phyloP scores from a whole-genome alignment of 2,797 vertebrate species.

The Centroberyx gerrardi region DNA sequence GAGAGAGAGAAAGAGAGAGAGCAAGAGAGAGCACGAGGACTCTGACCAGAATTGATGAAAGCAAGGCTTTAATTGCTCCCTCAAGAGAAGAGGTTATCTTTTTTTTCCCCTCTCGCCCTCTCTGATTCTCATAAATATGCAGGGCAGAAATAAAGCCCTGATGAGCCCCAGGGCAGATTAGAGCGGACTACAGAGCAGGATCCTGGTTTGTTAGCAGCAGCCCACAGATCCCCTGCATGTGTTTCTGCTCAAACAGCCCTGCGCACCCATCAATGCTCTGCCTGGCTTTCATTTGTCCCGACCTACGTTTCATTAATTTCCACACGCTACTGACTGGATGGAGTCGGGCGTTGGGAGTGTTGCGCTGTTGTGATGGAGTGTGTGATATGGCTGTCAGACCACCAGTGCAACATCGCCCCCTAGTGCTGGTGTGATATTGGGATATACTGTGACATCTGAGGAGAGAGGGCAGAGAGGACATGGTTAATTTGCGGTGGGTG shows the following conservation, averaged over 20 bases:
- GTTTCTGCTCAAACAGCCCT: slow-evolving; percentile 53
- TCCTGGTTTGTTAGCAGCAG: slow-evolving; percentile 76
- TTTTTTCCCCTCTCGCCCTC: slow-evolving; percentile 47
- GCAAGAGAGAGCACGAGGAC: slow-evolving; percentile 57
- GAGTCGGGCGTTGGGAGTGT: slow-evolving; percentile 17
- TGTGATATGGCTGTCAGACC: slow-evolving; percentile 11
- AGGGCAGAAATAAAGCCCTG: slow-evolving; percentile 79
- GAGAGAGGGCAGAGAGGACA: slow-evolving; percentile 23
- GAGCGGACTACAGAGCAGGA: slow-evolving; percentile 76
- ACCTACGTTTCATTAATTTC: slow-evolving; percentile 64
- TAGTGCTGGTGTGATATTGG: slow-evolving; percentile 48
- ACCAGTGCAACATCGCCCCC: slow-evolving; percentile 68
- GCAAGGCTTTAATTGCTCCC: slow-evolving; percentile 80
- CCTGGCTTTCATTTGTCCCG: slow-evolving; percentile 70
- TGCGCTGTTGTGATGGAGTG: slow-evolving; percentile 22
- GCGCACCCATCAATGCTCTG: slow-evolving; percentile 44
- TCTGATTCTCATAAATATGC: slow-evolving; percentile 78
- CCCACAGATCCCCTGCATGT: slow-evolving; percentile 76
- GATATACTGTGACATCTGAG: slow-evolving; percentile 14
- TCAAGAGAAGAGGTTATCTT: slow-evolving; percentile 74
- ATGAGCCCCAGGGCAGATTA: slow-evolving; percentile 82
- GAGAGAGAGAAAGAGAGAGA: slow-evolving; percentile 44
- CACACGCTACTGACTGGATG: slow-evolving; percentile 52
- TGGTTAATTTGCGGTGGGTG: slow-evolving; percentile 45
- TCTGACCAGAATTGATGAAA: slow-evolving; percentile 79